Evolutionary conservation across 30 jellyfish, hydroid and myxozoan genomes (phyloP).

Genomic region (Catostylus mosaicus): DNA sequence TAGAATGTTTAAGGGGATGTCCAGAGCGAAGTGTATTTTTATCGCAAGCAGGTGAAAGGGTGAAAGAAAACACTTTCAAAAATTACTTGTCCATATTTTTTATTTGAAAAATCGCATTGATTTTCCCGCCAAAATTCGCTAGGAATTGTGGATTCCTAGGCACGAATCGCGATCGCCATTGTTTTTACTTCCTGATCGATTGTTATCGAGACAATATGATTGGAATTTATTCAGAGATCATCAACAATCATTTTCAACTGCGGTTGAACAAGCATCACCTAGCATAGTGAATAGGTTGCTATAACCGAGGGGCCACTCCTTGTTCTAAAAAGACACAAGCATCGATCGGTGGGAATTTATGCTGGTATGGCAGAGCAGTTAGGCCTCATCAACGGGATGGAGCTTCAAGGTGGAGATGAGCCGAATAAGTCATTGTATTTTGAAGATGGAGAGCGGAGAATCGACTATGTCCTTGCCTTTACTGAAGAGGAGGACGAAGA

Average conservation of each 20-base stretch:
- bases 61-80: too few relatives aligned
- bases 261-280: slow-evolving; percentile 14
- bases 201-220: not conserved
- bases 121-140: not conserved
- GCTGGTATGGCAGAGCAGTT: slow-evolving; percentile 76
- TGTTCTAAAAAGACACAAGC: not conserved
- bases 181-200: not conserved
- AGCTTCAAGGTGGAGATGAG: slow-evolving; percentile 61
- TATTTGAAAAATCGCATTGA: not conserved
- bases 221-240: not conserved
- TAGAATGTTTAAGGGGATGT: too few relatives aligned
- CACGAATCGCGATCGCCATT: not conserved
- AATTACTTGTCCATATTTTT: too few relatives aligned
- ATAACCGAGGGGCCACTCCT: slow-evolving; percentile 52
- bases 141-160: not conserved
- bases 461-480: slow-evolving; percentile 87
- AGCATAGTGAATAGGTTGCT: slow-evolving; percentile 21
- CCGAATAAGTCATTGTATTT: slow-evolving; percentile 52
- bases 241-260: not conserved
- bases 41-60: too few relatives aligned
- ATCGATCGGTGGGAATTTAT: not conserved
- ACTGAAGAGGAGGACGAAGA: slow-evolving; percentile 73
- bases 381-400: slow-evolving; percentile 76
- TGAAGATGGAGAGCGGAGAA: slow-evolving; percentile 92
- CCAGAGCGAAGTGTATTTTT: too few relatives aligned